Evolutionary conservation across 2,888 invertebrate genomes (phyloP), one percentile per base, ranked within the genome.

Genomic region (Ferrisia virgata): DNA sequence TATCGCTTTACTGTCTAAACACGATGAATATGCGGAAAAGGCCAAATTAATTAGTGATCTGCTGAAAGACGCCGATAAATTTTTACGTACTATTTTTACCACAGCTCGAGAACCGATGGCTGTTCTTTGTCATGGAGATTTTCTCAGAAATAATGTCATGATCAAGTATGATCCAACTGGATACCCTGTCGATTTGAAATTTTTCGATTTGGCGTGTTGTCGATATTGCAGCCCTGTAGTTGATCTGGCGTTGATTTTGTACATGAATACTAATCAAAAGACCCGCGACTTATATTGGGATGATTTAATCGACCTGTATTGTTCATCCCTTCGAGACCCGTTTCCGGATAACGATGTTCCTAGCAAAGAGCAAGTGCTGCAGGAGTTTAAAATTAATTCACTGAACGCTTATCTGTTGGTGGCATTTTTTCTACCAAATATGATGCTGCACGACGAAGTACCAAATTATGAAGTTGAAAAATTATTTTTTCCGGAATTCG

Each of bases 191-290:
- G 85, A 85, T 33, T 79, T 86, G 13, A 79, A 85, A 9, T 58
- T 86, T 58, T 81, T 86, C 33, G 87, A 87, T 79, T 33, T 86
- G 80, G 85, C 85, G 25, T 86, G 76, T 8, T 82, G 84, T 39
- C 87, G 90, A 86, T 91, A 90, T 86, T 90, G 91, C 0, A 90
- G 91, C 25, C 91, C 92, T 0, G 90, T 91, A 0, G 87, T 92
- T 1, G 93, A 93, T 87, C 79, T 93, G 11, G 87, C 90, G 0
- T 93, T 94, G 86, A 91, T 92, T 85, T 88, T 92, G 18, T 92
- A 91, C 86, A 89, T 92, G 0, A 93, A 94, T 86, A 92, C 93
- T 0, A 90, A 91, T 28, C 89, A 92, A 86, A 88, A 90, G 22
- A 87, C 93, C 40, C 89, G 93, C 5, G 88, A 90, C 18, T 86